Evolutionary conservation across 1,140 invertebrate species (phyloP).

Genomic region (Papilio helenus): DNA sequence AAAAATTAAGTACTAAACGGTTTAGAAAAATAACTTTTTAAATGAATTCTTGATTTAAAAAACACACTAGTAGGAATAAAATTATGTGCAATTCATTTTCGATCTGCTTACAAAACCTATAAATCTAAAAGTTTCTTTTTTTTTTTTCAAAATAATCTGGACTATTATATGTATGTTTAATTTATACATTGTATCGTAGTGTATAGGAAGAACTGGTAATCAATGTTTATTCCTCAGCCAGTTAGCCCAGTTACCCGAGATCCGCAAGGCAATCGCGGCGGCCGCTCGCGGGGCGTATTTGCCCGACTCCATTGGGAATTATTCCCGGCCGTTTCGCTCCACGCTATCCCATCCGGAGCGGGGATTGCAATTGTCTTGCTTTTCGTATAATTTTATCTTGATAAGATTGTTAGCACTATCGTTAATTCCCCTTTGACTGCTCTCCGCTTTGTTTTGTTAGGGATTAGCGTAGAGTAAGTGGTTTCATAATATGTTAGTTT

Average conservation of each 20-base stretch:
- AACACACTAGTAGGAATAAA: too few relatives aligned
- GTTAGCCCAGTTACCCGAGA: slow-evolving; percentile 39
- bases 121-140: background rate
- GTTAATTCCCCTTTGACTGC: slow-evolving; percentile 40
- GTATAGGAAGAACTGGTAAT: slow-evolving; percentile 18
- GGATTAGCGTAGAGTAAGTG: slow-evolving; percentile 30
- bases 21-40: too few relatives aligned
- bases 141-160: background rate
- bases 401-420: slow-evolving; percentile 43
- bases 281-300: slow-evolving; percentile 44
- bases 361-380: slow-evolving; percentile 39
- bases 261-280: slow-evolving; percentile 39
- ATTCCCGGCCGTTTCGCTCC: slow-evolving; percentile 49
- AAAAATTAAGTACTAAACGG: background rate
- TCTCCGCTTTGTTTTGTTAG: slow-evolving; percentile 26
- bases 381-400: slow-evolving; percentile 40
- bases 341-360: slow-evolving; percentile 37
- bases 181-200: slow-evolving; percentile 14
- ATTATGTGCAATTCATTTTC: background rate
- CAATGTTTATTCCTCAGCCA: slow-evolving; percentile 37
- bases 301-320: slow-evolving; percentile 53
- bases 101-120: background rate
- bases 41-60: too few relatives aligned
- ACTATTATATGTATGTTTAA: background rate
- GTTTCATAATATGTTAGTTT: slow-evolving; percentile 10